Conservation (phyloP, 2,797 vertebrate genomes). For the Phoxinus dragarum region DNA sequence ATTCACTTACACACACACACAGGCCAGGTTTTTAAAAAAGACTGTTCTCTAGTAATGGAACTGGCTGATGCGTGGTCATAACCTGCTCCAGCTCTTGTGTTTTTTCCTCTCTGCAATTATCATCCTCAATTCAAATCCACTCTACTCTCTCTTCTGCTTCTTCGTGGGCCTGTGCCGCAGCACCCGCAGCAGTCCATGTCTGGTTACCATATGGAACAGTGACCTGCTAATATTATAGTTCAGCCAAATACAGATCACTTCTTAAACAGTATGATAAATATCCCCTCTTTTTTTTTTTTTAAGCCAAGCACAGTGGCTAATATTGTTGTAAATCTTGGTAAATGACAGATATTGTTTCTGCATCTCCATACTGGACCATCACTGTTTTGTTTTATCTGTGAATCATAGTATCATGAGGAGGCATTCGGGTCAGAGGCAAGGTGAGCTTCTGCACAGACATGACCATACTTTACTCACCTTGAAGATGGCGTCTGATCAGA, state of each 20-base stretch:
- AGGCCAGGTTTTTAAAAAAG: constrained; percentile 33
- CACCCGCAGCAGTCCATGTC: constrained; percentile 41
- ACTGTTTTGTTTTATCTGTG: background rate
- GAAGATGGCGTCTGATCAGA: background rate
- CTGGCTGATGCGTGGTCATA: constrained; percentile 51
- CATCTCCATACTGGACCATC: background rate
- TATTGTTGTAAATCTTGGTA: constrained; percentile 18
- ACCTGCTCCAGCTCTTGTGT: constrained; percentile 34
- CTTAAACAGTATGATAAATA: constrained; percentile 29
- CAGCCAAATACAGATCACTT: constrained; percentile 40
- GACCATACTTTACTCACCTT: background rate
- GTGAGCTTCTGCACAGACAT: constrained; percentile 16
- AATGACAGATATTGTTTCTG: constrained; percentile 21
- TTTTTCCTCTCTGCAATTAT: constrained; percentile 51
- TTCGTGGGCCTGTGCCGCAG: constrained; percentile 21
- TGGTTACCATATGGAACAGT: constrained; percentile 51
- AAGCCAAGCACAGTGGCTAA: constrained; percentile 6
- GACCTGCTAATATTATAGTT: constrained; percentile 49
- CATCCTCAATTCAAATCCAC: constrained; percentile 44
- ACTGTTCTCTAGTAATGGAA: constrained; percentile 44
- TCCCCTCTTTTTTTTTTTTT: constrained; percentile 12
- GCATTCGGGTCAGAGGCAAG: background rate
- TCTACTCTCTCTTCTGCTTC: constrained; percentile 18
- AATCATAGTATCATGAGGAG: background rate
- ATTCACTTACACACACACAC: constrained; percentile 27